Percentiles rank a stretch among this genome's conserved stretches.
Conservation (phyloP, 2,888 invertebrate species). For the Tetrapedia diversipes region DNA sequence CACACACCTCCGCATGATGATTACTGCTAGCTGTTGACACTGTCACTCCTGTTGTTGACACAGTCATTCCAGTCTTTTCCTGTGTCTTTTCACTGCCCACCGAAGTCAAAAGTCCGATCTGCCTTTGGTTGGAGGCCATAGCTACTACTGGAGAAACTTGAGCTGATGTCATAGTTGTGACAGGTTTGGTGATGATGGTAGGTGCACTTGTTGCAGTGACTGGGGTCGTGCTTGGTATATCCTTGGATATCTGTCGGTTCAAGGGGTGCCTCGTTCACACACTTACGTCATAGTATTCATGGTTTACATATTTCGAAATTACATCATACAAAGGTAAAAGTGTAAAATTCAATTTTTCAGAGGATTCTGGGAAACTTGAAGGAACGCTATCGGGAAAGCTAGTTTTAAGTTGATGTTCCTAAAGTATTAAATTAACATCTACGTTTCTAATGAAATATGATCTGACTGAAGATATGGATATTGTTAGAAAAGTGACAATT, state of each 20-base stretch:
- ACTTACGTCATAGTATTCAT: conserved; percentile 67
- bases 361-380: conserved; percentile 51
- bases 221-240: conserved; percentile 83
- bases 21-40: conserved; percentile 78
- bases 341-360: conserved; percentile 48
- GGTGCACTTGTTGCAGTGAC: conserved; percentile 82
- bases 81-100: conserved; percentile 75
- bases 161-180: conserved; percentile 76
- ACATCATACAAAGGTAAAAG: conserved; percentile 61
- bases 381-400: conserved; percentile 51
- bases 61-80: conserved; percentile 77
- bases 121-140: conserved; percentile 78
- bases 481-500: conserved; percentile 49
- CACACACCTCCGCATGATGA: conserved; percentile 83
- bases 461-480: conserved; percentile 33
- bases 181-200: conserved; percentile 81
- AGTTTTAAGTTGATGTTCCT: conserved; percentile 56
- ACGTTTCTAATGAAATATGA: conserved; percentile 51
- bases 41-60: conserved; percentile 76
- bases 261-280: conserved; percentile 81
- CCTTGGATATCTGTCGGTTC: conserved; percentile 86
- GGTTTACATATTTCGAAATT: conserved; percentile 65
- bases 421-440: conserved; percentile 52
- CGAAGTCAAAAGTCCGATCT: conserved; percentile 78
- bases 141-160: conserved; percentile 78